These are phyloP conservation scores for Holcopasites calliopsidis DNA, from an alignment of 1,140 invertebrate species.

Conservation along the genomic window DNA sequence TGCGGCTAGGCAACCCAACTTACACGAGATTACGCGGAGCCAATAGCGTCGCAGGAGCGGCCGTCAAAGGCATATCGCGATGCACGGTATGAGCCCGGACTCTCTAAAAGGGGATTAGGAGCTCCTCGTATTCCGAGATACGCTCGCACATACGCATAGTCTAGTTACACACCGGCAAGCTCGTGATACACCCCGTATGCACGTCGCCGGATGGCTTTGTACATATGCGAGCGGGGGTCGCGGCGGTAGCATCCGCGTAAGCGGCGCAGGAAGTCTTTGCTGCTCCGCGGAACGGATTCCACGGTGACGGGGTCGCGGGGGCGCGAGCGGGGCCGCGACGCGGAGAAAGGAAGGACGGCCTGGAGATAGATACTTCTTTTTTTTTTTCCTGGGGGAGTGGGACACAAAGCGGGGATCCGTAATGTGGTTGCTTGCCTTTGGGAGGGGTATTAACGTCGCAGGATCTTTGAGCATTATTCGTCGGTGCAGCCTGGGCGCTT, in stretches of 20 bases:
- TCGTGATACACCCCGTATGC: too few relatives aligned
- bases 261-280: constrained; percentile 52
- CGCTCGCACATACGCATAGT: constrained; percentile 34
- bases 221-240: not conserved
- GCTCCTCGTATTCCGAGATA: constrained; percentile 72
- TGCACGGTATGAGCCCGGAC: constrained; percentile 71
- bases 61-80: constrained; percentile 78
- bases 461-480: constrained; percentile 8
- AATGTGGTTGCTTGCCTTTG: constrained; percentile 7
- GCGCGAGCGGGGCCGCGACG: constrained; percentile 64
- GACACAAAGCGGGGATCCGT: constrained; percentile 32
- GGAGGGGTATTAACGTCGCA: constrained; percentile 7
- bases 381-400: constrained; percentile 37
- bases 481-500: not conserved
- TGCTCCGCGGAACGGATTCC: constrained; percentile 54
- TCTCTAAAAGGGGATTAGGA: constrained; percentile 78
- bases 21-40: constrained; percentile 76
- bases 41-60: constrained; percentile 74
- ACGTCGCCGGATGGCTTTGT: too few relatives aligned
- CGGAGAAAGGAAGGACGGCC: constrained; percentile 18
- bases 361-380: constrained; percentile 36
- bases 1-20: constrained; percentile 76
- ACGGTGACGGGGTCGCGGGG: too few relatives aligned
- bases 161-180: not conserved
- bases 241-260: constrained; percentile 29